phyloP scores from a whole-genome alignment of 2,888 invertebrate genomes.

The Meiosimyza platycephala region DNA sequence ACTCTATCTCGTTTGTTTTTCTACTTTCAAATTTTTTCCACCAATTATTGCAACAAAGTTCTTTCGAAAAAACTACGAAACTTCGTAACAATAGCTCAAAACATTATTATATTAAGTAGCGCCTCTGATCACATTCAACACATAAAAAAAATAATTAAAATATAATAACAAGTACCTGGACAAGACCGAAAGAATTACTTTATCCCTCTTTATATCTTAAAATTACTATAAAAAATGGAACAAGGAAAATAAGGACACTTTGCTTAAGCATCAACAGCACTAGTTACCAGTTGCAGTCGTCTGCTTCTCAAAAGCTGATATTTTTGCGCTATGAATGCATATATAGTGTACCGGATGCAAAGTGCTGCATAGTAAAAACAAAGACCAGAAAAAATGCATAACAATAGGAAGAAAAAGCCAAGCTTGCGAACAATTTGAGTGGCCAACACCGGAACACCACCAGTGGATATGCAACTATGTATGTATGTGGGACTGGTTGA shows the following conservation, averaged over 20 bases:
- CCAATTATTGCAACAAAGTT: too few relatives aligned
- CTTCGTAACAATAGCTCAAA: too few relatives aligned
- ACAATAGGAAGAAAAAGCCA: not conserved
- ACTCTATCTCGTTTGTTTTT: too few relatives aligned
- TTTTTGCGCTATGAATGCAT: slow-evolving; percentile 8
- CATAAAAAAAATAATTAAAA: too few relatives aligned
- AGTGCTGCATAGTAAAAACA: not conserved
- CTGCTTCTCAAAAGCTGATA: not conserved
- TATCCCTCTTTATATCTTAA: too few relatives aligned
- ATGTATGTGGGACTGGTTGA: not conserved
- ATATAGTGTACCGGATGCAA: not conserved
- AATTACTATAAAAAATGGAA: slow-evolving; percentile 3
- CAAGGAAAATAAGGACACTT: slow-evolving; percentile 15
- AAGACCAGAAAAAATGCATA: not conserved
- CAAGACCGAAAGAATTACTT: too few relatives aligned
- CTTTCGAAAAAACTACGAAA: too few relatives aligned
- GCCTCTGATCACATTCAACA: too few relatives aligned
- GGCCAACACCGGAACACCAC: not conserved
- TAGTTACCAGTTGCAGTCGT: not conserved
- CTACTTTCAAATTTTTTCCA: too few relatives aligned
- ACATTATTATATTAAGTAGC: too few relatives aligned
- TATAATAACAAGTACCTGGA: too few relatives aligned
- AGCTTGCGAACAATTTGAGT: not conserved
- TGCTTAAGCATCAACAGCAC: not conserved
- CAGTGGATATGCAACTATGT: not conserved